phyloP scores from a whole-genome alignment of 2,113 vertebrate species.

The Percopsis transmontana region DNA sequence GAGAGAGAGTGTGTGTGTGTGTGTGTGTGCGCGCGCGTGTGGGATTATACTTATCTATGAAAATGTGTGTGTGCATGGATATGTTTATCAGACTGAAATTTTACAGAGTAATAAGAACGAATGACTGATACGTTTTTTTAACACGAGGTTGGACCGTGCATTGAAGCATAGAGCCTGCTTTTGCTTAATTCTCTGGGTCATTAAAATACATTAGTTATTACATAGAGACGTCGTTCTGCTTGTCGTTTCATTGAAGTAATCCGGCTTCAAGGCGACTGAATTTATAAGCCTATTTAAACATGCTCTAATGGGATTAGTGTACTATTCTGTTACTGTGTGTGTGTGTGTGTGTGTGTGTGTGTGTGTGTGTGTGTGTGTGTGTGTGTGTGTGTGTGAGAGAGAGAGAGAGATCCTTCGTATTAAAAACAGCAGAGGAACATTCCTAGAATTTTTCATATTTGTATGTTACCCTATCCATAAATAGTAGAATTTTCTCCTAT shows the following conservation, averaged over 20 bases:
- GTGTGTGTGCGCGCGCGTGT: not conserved
- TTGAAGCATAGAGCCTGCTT: not conserved
- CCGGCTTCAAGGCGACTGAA: constrained; percentile 23
- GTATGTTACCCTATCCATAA: constrained; percentile 4
- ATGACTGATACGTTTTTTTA: not conserved
- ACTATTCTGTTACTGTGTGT: not conserved
- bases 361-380: constrained; percentile 1
- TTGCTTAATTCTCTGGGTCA: constrained; percentile 7
- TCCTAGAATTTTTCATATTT: not conserved
- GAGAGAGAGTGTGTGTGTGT: not conserved
- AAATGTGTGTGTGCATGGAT: not conserved
- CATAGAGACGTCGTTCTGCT: constrained; percentile 6
- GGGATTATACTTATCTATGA: not conserved
- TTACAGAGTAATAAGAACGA: too few species aligned
- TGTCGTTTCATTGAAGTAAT: constrained; percentile 17
- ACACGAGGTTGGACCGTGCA: not conserved
- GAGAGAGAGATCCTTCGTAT: not conserved
- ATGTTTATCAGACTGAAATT: not conserved
- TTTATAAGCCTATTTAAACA: constrained; percentile 33
- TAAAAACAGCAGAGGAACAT: too few species aligned
- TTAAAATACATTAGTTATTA: constrained; percentile 25
- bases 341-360: constrained; percentile 8
- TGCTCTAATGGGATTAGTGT: constrained; percentile 20
- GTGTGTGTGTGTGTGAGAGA: not conserved
- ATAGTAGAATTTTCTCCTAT: constrained; percentile 1